Percentiles rank a stretch among this genome's conserved stretches.
Conservation (phyloP, 92 coral and sea anemone species). For the Heteractis magnifica region DNA sequence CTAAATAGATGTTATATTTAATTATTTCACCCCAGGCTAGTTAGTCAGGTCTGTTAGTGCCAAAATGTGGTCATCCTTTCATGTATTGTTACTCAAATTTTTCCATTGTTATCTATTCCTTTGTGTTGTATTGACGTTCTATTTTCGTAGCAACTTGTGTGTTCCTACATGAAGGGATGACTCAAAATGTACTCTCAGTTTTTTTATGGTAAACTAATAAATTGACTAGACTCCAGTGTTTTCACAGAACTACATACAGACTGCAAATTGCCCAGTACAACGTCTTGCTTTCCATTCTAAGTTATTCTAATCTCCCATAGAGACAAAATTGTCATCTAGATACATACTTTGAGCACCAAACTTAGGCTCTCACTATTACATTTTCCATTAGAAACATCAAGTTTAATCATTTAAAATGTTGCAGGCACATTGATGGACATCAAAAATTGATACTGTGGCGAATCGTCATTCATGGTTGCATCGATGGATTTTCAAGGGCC, state of each 20-base stretch:
- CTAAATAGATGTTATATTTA: too few relatives aligned
- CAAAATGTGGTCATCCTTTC: too few relatives aligned
- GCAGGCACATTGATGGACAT: constrained; percentile 55
- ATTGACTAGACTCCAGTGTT: background rate
- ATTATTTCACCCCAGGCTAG: too few relatives aligned
- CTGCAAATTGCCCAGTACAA: background rate
- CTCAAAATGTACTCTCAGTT: background rate
- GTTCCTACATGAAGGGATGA: too few relatives aligned
- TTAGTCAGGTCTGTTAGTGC: too few relatives aligned
- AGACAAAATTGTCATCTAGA: background rate
- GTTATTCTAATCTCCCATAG: background rate
- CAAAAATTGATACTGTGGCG: constrained; percentile 50
- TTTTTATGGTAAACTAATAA: too few relatives aligned
- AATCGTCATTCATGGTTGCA: constrained; percentile 56
- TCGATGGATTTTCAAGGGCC: constrained; percentile 46
- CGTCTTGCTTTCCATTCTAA: background rate
- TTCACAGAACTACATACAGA: background rate
- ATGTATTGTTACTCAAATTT: too few relatives aligned
- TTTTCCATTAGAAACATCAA: background rate
- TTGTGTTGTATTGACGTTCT: too few relatives aligned
- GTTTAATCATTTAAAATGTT: background rate
- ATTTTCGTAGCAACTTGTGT: too few relatives aligned
- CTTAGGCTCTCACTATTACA: background rate
- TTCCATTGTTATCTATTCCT: too few relatives aligned
- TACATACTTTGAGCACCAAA: background rate